phyloP scores from a whole-genome alignment of 1,140 invertebrate species.

The Phocides pigmalion region DNA sequence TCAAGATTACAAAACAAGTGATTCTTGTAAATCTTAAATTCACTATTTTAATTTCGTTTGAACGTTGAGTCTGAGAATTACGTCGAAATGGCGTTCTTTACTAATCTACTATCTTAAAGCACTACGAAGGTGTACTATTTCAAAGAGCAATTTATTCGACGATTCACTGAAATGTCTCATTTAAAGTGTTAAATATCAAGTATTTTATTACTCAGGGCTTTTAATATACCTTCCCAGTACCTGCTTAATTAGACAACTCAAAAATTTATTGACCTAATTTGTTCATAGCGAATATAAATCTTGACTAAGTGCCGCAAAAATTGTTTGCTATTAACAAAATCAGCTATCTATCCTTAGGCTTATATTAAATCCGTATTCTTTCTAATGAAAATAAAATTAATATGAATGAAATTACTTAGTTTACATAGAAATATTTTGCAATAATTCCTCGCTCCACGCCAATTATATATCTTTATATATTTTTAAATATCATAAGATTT shows the following conservation, averaged over 20 bases:
- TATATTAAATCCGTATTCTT: no score
- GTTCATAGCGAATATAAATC: conserved; percentile 16
- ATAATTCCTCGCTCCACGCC: no score
- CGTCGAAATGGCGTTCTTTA: background rate
- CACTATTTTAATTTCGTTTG: no score
- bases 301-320: background rate
- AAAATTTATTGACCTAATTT: conserved; percentile 23
- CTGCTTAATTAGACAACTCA: conserved; percentile 19
- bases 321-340: no score
- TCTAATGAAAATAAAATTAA: no score
- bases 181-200: conserved; percentile 21
- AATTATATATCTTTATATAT: no score
- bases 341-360: no score
- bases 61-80: background rate
- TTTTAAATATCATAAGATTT: no score
- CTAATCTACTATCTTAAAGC: conserved; percentile 20
- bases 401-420: no score
- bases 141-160: conserved; percentile 21
- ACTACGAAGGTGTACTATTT: conserved; percentile 6
- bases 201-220: conserved; percentile 23
- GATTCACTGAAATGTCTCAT: conserved; percentile 30
- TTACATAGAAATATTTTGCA: no score
- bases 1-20: background rate
- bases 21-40: conserved; percentile 5
- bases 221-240: conserved; percentile 18